phyloP scores from a whole-genome alignment of 2,797 vertebrate species.

The Sphaeramia orbicularis region DNA sequence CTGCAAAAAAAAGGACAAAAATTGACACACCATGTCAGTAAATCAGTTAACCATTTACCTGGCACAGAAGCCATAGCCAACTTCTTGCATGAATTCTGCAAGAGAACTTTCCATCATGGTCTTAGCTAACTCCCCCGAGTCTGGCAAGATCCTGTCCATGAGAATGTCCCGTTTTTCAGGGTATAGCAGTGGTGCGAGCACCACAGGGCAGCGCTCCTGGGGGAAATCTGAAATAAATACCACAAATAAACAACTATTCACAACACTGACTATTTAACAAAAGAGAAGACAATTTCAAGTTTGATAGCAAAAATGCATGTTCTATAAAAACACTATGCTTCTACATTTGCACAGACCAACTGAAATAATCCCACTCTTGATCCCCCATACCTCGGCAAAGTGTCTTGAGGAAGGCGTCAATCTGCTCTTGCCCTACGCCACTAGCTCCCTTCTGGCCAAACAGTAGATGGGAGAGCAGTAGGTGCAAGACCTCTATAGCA shows the following conservation, averaged over 20 bases:
- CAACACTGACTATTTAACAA: neutral
- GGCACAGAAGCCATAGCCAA: conserved; percentile 99
- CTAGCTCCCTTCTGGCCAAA: conserved; percentile 99
- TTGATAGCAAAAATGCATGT: neutral
- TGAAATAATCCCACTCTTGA: neutral
- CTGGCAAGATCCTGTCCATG: conserved; percentile 99
- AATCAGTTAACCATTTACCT: conserved; percentile 81
- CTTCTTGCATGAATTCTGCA: conserved; percentile 99
- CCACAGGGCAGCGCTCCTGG: conserved; percentile 99
- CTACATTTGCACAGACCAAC: neutral
- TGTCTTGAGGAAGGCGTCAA: conserved; percentile 98
- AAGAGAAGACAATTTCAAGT: neutral
- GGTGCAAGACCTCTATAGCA: conserved; percentile 99
- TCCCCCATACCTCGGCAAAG: conserved; percentile 94
- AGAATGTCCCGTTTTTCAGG: conserved; percentile 99
- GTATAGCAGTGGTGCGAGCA: conserved; percentile 99
- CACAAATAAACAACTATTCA: conserved; percentile 8
- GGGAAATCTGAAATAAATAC: conserved; percentile 93
- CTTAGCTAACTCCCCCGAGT: conserved; percentile 99
- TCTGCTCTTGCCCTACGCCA: conserved; percentile 99
- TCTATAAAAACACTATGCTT: neutral
- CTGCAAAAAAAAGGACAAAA: no score
- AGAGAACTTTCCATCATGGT: conserved; percentile 99
- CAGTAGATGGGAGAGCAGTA: conserved; percentile 99
- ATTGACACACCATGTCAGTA: no score